Evolutionary conservation across 2,888 invertebrate genomes (phyloP), one percentile per base, ranked within the genome.

Genomic region (Drosophila paramelanica): DNA sequence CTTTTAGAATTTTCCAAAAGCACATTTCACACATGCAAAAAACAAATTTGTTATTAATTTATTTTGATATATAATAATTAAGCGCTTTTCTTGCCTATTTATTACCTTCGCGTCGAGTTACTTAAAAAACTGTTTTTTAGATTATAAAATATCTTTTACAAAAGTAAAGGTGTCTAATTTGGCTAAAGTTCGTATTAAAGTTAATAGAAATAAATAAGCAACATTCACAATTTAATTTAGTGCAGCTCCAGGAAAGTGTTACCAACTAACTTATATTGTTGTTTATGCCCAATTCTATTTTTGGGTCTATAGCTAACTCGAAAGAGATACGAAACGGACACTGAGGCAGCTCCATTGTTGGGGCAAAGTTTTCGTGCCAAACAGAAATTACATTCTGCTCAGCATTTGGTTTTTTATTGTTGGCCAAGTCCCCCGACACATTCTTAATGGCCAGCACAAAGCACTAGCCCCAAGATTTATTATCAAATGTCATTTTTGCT

Each of bases 381-480:
- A 71, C 61, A 68, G 80, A 81, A 82, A 78, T 84, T 81, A 84
- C 73, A 81, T 84, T 83, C 74, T 36, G 57, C 50, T 53, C 55
- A 59, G 41, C 60, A 62, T 79, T 68, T 73, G 62, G 66, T 67
- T 73, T 69, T 56, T 64, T 73, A 82, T 82, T 85, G 83, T 85
- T 72, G 62, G 67, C 61, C 81, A 60, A 56, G 64, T 86, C 84
- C 69, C 72, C 39, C 41, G 77, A 55, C 66, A 65, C 46, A 46
- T 43, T 1, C 64, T 51, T 88, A 85, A 82, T 82, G 88, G 78
- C 33, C 10, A 62, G 59, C 69, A 61, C 56, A 60, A 67, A 66
- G 62, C 81, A 58, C 85, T 86, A 83, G 49, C 84, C 87, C 61
- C 59, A 67, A 88, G 88, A 88, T 88, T 90, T 88, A 88, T 88